Conservation (phyloP, 2,797 vertebrate species). For the Telmatherina bonti region DNA sequence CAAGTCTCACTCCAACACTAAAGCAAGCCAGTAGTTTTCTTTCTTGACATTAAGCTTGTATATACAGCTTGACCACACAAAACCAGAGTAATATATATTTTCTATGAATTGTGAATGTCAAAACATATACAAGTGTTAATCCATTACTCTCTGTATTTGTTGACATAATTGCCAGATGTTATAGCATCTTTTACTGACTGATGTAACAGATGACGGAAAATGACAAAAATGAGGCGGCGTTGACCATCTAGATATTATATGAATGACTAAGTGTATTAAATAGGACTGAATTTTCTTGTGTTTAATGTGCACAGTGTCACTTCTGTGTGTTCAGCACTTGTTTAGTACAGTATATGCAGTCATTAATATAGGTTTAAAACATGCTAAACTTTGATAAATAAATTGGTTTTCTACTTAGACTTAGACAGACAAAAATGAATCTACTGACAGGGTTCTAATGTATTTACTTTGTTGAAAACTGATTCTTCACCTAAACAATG, state of each 20-base stretch:
- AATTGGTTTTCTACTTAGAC: no score
- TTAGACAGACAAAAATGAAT: no score
- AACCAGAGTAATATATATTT: not conserved
- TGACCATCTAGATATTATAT: not conserved
- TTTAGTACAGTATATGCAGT: not conserved
- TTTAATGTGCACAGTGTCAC: not conserved
- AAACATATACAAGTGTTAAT: not conserved
- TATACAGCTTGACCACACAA: not conserved
- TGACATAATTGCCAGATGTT: not conserved
- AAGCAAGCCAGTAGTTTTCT: not conserved
- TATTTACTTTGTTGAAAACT: not conserved
- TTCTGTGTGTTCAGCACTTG: not conserved
- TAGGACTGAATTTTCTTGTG: no score
- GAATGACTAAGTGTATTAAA: not conserved
- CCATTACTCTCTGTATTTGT: not conserved
- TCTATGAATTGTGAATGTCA: not conserved
- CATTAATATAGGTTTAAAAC: not conserved
- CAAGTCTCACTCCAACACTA: not conserved
- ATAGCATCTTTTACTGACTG: not conserved
- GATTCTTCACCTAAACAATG: not conserved
- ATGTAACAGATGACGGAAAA: not conserved
- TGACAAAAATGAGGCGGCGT: not conserved
- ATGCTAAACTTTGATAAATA: not conserved
- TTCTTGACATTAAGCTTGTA: not conserved
- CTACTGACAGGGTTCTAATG: slow-evolving; percentile 9